These are phyloP conservation scores for Drosophila silvestris DNA, from an alignment of 2,888 invertebrate genomes.

Conservation along the genomic window DNA sequence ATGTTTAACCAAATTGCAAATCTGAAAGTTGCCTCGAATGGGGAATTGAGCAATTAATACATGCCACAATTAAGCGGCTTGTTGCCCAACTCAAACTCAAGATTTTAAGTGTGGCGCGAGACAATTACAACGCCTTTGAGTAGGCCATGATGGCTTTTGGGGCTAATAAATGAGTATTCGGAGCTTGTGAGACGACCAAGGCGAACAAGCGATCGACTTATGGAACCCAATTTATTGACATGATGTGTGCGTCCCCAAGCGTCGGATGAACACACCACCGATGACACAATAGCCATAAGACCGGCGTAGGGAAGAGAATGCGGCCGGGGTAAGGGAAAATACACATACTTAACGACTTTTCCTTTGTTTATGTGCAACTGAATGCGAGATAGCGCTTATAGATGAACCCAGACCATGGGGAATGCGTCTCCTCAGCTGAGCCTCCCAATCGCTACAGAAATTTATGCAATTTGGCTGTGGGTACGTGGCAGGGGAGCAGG, in stretches of 20 bases:
- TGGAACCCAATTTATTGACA: constrained; percentile 66
- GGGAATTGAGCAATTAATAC: constrained; percentile 14
- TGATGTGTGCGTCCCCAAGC: constrained; percentile 57
- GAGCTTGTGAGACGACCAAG: constrained; percentile 43
- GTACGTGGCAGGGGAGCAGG: not conserved
- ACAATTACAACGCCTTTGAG: constrained; percentile 9
- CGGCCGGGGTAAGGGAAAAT: not conserved
- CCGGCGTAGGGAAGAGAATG: not conserved
- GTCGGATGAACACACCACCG: constrained; percentile 57
- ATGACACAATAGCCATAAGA: constrained; percentile 62
- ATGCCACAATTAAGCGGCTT: constrained; percentile 16
- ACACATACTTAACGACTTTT: constrained; percentile 70
- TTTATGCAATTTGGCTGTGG: constrained; percentile 60
- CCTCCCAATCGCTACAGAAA: constrained; percentile 36
- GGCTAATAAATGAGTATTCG: constrained; percentile 60
- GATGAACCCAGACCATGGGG: constrained; percentile 46
- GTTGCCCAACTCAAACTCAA: constrained; percentile 16
- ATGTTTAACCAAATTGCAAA: not conserved
- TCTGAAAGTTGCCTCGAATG: not conserved
- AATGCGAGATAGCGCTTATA: constrained; percentile 66
- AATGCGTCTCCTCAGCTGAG: not conserved
- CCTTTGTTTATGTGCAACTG: constrained; percentile 66
- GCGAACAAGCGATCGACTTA: constrained; percentile 69
- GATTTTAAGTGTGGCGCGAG: constrained; percentile 10
- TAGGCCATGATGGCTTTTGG: constrained; percentile 38